These are phyloP conservation scores for Acrobasis suavella DNA, from an alignment of 2,888 invertebrate species.

Conservation along the genomic window DNA sequence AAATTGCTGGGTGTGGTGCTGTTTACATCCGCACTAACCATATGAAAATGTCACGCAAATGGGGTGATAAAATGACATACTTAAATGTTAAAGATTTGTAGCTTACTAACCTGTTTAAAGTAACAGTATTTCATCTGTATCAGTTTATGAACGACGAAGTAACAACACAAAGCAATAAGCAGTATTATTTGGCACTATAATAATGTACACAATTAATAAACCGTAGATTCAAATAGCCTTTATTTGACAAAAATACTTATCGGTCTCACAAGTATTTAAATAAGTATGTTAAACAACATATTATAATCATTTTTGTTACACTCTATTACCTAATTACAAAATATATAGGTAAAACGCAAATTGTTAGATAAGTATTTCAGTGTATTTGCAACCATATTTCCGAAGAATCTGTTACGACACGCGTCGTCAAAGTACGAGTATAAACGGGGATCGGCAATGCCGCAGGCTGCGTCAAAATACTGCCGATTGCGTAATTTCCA, in stretches of 20 bases:
- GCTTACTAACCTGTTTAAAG: background rate
- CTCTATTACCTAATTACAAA: no score
- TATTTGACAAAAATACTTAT: no score
- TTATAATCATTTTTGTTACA: no score
- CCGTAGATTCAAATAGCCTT: no score
- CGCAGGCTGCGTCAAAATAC: conserved; percentile 15
- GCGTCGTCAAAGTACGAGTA: background rate
- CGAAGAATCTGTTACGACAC: background rate
- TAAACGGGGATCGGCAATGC: background rate
- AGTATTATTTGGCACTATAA: no score
- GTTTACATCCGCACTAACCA: conserved; percentile 2
- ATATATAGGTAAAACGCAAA: no score
- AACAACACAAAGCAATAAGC: no score
- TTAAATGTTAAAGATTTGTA: background rate
- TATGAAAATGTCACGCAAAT: conserved; percentile 5
- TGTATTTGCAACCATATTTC: background rate
- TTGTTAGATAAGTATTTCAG: background rate
- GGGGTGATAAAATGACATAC: background rate
- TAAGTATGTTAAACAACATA: no score
- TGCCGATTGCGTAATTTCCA: conserved; percentile 22
- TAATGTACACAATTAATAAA: no score
- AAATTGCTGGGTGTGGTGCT: background rate
- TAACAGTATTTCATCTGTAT: background rate
- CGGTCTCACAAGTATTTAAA: no score
- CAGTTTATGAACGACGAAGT: no score